These are phyloP conservation scores for Pyralis farinalis DNA, from an alignment of 2,888 invertebrate genomes.

Conservation along the genomic window DNA sequence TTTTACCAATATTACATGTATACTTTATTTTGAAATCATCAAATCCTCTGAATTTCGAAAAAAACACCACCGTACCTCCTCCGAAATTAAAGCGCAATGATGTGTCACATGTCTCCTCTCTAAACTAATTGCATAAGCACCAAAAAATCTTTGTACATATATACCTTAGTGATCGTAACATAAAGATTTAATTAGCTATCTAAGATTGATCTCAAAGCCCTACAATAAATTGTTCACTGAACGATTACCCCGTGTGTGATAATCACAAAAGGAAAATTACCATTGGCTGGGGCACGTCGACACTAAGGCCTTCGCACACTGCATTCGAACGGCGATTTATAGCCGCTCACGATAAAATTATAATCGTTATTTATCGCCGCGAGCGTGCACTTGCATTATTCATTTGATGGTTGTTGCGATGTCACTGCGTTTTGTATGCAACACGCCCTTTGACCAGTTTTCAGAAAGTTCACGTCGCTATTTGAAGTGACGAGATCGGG, in stretches of 20 bases:
- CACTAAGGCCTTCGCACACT: conserved; percentile 32
- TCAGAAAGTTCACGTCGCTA: neutral
- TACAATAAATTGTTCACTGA: neutral
- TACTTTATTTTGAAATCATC: too few species aligned
- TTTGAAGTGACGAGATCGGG: neutral
- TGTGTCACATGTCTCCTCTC: too few species aligned
- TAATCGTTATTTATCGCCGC: conserved; percentile 71
- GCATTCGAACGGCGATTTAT: conserved; percentile 63
- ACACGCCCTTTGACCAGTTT: neutral
- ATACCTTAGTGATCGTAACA: too few species aligned
- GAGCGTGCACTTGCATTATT: conserved; percentile 70
- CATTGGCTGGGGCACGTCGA: conserved; percentile 8
- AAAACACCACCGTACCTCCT: too few species aligned
- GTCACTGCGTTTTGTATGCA: neutral
- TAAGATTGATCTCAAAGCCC: too few species aligned
- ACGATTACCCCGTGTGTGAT: conserved; percentile 23
- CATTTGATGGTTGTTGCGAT: conserved; percentile 29
- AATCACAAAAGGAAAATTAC: conserved; percentile 42
- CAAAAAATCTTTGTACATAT: too few species aligned
- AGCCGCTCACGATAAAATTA: conserved; percentile 66
- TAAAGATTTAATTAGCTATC: too few species aligned
- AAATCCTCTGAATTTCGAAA: too few species aligned
- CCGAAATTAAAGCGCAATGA: too few species aligned
- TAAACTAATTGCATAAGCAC: too few species aligned
- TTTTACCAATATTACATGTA: too few species aligned